phyloP scores from a whole-genome alignment of 1,140 invertebrate species.

The Papilio helenus region DNA sequence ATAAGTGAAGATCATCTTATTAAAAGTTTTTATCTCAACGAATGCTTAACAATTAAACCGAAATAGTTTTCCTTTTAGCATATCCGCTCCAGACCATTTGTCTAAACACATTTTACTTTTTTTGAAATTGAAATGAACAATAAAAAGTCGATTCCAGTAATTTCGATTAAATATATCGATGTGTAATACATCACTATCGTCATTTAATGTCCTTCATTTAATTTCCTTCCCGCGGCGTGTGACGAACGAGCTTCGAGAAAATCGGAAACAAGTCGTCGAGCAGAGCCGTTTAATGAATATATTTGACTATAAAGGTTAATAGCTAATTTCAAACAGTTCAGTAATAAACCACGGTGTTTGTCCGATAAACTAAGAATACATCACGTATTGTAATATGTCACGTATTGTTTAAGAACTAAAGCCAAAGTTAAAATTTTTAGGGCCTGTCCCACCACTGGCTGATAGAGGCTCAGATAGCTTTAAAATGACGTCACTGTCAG shows the following conservation, averaged over 20 bases:
- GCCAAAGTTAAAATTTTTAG: neutral
- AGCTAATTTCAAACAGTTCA: conserved; percentile 27
- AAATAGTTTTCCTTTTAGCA: no score
- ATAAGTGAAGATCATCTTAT: no score
- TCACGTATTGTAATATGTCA: neutral
- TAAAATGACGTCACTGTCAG: no score
- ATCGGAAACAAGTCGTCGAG: conserved; percentile 38
- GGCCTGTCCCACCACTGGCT: no score
- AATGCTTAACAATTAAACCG: no score
- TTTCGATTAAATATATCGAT: neutral
- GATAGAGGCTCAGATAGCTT: no score
- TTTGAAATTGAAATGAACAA: neutral
- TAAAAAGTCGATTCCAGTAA: neutral
- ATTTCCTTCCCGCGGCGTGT: conserved; percentile 42
- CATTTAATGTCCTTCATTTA: conserved; percentile 43
- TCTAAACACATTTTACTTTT: no score
- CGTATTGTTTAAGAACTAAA: neutral
- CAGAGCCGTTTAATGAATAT: conserved; percentile 32
- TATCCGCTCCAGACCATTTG: no score
- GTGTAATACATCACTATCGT: conserved; percentile 38
- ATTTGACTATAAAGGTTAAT: conserved; percentile 38
- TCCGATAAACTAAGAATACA: neutral
- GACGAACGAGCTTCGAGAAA: conserved; percentile 42
- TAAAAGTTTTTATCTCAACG: no score
- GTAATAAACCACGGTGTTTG: conserved; percentile 25